phyloP scores from a whole-genome alignment of 2,888 invertebrate species.

The Tipula unca region DNA sequence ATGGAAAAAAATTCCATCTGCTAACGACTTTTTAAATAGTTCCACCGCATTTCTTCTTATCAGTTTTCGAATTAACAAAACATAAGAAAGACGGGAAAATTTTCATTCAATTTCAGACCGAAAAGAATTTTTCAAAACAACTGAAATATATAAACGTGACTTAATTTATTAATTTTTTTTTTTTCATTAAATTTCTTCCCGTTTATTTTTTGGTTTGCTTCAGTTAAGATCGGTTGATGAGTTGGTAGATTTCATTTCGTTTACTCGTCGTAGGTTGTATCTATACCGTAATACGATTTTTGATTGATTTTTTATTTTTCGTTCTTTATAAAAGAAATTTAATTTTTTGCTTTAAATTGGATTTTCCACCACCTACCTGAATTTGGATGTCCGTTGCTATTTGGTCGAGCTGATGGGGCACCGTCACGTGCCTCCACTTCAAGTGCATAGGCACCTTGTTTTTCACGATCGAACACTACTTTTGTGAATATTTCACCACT shows the following conservation, averaged over 20 bases:
- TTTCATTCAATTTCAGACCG: neutral
- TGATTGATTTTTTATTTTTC: neutral
- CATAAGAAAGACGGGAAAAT: neutral
- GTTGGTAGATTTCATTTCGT: too few relatives aligned
- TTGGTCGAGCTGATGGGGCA: constrained; percentile 90
- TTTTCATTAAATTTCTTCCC: neutral
- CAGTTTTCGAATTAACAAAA: neutral
- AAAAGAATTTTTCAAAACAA: neutral
- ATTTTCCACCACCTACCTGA: constrained; percentile 60
- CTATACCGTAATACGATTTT: neutral
- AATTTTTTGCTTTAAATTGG: neutral
- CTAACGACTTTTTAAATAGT: constrained; percentile 19
- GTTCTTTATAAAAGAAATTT: neutral
- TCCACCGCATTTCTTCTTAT: neutral
- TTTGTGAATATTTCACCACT: constrained; percentile 94
- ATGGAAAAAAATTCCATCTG: constrained; percentile 15
- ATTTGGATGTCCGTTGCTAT: constrained; percentile 89
- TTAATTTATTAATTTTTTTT: neutral
- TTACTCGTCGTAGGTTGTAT: neutral
- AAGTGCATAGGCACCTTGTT: constrained; percentile 93
- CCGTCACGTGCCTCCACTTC: constrained; percentile 96
- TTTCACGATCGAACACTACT: constrained; percentile 93
- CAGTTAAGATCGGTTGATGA: neutral
- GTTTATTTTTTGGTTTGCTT: neutral
- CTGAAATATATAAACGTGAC: neutral